Percentiles rank a stretch among this genome's conserved stretches.
These are phyloP conservation scores for Euclidia mi DNA, from an alignment of 2,888 invertebrate genomes.

Conservation along the genomic window DNA sequence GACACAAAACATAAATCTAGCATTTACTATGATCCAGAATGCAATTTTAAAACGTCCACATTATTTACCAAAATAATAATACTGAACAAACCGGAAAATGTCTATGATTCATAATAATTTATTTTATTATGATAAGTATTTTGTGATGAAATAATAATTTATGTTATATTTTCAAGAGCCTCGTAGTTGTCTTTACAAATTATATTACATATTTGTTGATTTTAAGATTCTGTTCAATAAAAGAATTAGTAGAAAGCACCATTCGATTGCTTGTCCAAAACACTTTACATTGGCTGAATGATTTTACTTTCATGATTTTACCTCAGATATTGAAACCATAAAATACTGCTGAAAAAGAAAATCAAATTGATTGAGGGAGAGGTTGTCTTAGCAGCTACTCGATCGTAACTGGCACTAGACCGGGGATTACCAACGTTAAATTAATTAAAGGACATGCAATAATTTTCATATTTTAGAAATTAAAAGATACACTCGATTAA, in stretches of 20 bases:
- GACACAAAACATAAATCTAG: constrained; percentile 27
- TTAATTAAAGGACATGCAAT: too few relatives aligned
- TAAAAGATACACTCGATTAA: too few relatives aligned
- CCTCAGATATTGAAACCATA: too few relatives aligned
- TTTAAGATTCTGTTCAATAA: neutral
- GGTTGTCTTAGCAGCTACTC: too few relatives aligned
- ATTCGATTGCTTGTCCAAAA: neutral
- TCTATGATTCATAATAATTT: constrained; percentile 7
- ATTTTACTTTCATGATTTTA: too few relatives aligned
- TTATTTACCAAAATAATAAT: constrained; percentile 26
- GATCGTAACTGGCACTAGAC: too few relatives aligned
- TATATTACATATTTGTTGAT: too few relatives aligned
- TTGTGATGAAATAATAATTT: constrained; percentile 24
- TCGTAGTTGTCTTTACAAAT: neutral
- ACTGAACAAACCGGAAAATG: constrained; percentile 34
- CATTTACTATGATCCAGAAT: constrained; percentile 30
- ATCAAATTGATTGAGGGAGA: too few relatives aligned
- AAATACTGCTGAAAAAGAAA: too few relatives aligned
- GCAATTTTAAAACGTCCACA: constrained; percentile 10
- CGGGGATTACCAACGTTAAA: too few relatives aligned
- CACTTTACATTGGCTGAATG: too few relatives aligned
- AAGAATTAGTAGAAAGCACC: neutral
- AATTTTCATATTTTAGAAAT: too few relatives aligned
- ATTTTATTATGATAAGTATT: constrained; percentile 31
- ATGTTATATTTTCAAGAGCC: neutral